Conservation (phyloP, 2,797 vertebrate genomes). For the Bufotes viridis region DNA sequence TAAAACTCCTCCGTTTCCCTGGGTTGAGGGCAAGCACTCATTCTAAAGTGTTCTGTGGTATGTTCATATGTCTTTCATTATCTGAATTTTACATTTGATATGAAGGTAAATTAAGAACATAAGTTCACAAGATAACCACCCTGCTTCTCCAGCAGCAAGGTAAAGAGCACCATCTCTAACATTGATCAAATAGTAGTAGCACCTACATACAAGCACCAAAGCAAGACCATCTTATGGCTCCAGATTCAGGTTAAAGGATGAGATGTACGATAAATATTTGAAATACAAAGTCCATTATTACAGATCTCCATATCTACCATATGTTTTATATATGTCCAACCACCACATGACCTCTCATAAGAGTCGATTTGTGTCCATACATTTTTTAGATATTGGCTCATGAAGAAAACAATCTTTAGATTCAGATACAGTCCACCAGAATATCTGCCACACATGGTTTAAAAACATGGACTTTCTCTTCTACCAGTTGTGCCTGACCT, state of each 20-base stretch:
- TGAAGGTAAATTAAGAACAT: conserved; percentile 57
- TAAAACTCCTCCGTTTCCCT: background rate
- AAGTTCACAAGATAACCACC: conserved; percentile 58
- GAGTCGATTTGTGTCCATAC: background rate
- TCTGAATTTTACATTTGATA: conserved; percentile 41
- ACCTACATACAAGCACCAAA: conserved; percentile 9
- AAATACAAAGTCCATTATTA: background rate
- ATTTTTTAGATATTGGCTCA: background rate
- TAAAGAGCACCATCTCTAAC: conserved; percentile 68
- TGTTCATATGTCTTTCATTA: background rate
- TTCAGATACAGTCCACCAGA: background rate
- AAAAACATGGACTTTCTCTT: background rate
- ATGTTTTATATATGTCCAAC: background rate
- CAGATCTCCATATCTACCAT: background rate
- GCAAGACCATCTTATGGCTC: background rate
- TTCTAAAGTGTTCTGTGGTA: background rate
- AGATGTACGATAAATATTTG: background rate
- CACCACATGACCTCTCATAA: background rate
- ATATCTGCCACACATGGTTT: background rate
- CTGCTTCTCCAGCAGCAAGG: conserved; percentile 80
- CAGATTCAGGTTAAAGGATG: background rate
- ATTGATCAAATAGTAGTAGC: background rate
- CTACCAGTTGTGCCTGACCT: background rate
- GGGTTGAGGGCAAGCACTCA: background rate
- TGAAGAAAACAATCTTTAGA: background rate